Evolutionary conservation across 2,797 vertebrate genomes (phyloP).

Genomic region (Enoplosus armatus): DNA sequence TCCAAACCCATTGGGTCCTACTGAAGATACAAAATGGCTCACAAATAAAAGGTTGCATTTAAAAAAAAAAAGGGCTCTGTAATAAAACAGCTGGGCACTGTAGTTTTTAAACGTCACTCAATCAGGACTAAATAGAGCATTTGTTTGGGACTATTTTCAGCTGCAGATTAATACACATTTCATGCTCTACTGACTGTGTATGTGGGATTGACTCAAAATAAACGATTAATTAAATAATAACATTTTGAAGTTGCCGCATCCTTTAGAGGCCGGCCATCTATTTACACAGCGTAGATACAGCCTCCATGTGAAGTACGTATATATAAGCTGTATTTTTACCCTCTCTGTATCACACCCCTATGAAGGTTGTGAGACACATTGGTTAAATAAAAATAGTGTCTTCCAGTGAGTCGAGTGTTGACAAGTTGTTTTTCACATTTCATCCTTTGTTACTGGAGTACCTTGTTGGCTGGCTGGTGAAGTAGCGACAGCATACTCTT

Average conservation of each 20-base stretch:
- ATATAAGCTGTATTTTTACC: not conserved
- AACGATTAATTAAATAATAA: not conserved
- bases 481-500: not conserved
- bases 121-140: not conserved
- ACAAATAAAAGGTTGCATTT: not conserved
- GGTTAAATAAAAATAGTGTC: not conserved
- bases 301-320: not conserved
- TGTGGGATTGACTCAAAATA: not conserved
- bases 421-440: constrained; percentile 1
- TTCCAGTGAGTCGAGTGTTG: not conserved
- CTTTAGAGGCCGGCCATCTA: too few species aligned
- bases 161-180: not conserved
- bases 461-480: not conserved
- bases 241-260: not conserved
- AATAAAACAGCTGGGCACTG: not conserved
- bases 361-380: not conserved
- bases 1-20: too few species aligned
- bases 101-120: not conserved
- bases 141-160: not conserved
- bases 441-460: not conserved
- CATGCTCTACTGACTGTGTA: fast-evolving
- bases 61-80: not conserved
- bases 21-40: not conserved
- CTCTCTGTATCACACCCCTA: not conserved
- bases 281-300: not conserved